These are phyloP conservation scores for Exaiptasia diaphana DNA, from an alignment of 64 coral and sea anemone genomes.

Conservation along the genomic window DNA sequence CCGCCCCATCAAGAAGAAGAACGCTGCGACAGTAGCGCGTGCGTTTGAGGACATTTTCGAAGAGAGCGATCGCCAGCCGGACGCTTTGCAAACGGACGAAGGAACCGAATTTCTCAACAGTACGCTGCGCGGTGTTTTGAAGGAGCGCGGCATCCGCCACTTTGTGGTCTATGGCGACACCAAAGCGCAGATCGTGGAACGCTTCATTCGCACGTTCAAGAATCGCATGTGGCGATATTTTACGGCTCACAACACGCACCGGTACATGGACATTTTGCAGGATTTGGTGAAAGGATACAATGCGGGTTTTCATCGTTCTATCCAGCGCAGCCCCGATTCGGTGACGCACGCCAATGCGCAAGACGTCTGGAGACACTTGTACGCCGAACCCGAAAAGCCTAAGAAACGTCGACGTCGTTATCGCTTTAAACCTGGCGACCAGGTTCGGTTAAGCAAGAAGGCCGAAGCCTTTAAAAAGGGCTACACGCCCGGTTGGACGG, in stretches of 20 bases:
- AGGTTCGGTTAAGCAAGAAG: conserved; percentile 12
- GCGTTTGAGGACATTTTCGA: not conserved
- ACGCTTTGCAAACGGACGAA: not conserved
- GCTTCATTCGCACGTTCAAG: conserved; percentile 40
- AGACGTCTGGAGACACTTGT: conserved; percentile 18
- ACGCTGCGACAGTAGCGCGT: not conserved
- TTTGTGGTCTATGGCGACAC: not conserved
- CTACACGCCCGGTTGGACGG: conserved; percentile 34
- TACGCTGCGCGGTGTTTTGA: not conserved
- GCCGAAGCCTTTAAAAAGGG: conserved; percentile 17
- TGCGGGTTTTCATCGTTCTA: not conserved
- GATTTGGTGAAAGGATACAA: conserved; percentile 12
- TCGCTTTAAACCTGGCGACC: not conserved
- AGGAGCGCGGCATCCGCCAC: not conserved
- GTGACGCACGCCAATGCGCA: not conserved
- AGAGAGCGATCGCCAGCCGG: not conserved
- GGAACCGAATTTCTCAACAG: conserved; percentile 16
- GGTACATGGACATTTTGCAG: not conserved
- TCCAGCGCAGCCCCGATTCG: not conserved
- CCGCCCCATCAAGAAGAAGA: not conserved
- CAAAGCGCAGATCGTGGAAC: conserved; percentile 7
- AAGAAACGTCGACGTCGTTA: not conserved
- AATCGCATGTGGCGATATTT: conserved; percentile 6
- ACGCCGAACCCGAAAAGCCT: not conserved
- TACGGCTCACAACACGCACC: not conserved